These are phyloP conservation scores for Monodelphis domestica DNA, from an alignment of 2,797 vertebrate species.

Conservation along the genomic window DNA sequence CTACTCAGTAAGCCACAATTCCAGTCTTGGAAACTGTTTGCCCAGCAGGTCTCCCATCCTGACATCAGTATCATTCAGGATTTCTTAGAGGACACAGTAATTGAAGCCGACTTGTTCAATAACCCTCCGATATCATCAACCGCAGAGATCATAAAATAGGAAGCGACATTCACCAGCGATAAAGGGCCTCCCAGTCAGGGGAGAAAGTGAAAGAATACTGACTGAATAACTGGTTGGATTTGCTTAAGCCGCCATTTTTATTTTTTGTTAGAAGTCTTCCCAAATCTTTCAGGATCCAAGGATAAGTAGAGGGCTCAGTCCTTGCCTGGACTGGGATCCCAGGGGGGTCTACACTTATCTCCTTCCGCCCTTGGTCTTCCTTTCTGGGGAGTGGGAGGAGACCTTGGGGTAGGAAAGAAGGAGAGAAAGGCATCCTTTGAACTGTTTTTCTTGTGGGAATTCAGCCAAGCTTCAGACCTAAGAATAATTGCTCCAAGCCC, in stretches of 20 bases:
- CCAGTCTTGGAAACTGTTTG: neutral
- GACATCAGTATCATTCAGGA: neutral
- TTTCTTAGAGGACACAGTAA: neutral
- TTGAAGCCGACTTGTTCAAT: neutral
- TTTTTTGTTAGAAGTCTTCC: neutral
- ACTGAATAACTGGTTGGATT: too few relatives aligned
- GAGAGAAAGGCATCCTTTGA: neutral
- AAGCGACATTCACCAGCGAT: neutral
- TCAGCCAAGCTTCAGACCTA: conserved; percentile 1
- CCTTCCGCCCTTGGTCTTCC: neutral
- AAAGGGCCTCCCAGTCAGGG: neutral
- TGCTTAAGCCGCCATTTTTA: too few relatives aligned
- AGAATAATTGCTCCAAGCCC: conserved; percentile 6
- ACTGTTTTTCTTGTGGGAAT: neutral
- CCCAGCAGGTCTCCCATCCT: neutral
- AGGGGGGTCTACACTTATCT: neutral
- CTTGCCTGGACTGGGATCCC: neutral
- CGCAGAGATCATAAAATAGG: too few relatives aligned
- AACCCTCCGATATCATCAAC: neutral
- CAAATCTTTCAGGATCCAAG: neutral
- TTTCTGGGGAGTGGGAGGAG: neutral
- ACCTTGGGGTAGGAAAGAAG: accelerated
- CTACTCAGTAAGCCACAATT: neutral
- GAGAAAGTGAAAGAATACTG: too few relatives aligned
- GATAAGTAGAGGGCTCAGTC: neutral